Base-by-base conservation (phyloP, 1,140 invertebrate species). In the Formica exsecta region DNA sequence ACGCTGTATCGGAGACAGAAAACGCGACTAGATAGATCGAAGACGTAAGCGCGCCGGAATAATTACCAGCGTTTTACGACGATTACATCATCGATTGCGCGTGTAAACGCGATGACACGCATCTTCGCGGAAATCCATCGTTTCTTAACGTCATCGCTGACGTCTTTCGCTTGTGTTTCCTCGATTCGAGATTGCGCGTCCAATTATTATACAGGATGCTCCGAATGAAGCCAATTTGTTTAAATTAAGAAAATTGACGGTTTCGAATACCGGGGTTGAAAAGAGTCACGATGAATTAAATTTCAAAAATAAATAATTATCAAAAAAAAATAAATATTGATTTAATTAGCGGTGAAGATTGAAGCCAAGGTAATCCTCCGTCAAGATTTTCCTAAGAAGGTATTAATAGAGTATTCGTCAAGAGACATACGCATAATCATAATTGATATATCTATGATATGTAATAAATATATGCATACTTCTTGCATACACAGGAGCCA, bases 61-160 rank as follows among this genome's bases (percentile, higher is more conserved):
- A 90, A 90, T 90, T 89, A 85, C 54, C n/a, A 62, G 74, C 62
- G 73, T 48, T 22, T 25, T 32, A 32, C 48, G 54, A 64, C 36
- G 61, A 65, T 90, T 87, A 89, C 87, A 66, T 89, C 89, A 90
- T 38, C 51, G 25, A 74, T n/a, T n/a, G 57, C 3, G 48, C 48
- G 48, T 51, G 41, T 48, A 64, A 70, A 62, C 76, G 59, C 51
- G 57, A 83, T 84, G 84, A 68, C 29, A 54, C 73, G 25, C 77
- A 51, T 32, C 66, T 80, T 70, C 57, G 41, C 66, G 77, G 89
- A 86, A 90, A 87, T 84, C 61, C 54, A 59, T 38, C n/a, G 19
- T 57, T 54, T 54, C 54, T 73, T 84, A 62, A 44, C 79, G 85
- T 90, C 89, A 87, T 87, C 61, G 57, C 66, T 36, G 64, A 62